Conservation (phyloP, 2,113 vertebrate genomes). For the Pitta sordida region DNA sequence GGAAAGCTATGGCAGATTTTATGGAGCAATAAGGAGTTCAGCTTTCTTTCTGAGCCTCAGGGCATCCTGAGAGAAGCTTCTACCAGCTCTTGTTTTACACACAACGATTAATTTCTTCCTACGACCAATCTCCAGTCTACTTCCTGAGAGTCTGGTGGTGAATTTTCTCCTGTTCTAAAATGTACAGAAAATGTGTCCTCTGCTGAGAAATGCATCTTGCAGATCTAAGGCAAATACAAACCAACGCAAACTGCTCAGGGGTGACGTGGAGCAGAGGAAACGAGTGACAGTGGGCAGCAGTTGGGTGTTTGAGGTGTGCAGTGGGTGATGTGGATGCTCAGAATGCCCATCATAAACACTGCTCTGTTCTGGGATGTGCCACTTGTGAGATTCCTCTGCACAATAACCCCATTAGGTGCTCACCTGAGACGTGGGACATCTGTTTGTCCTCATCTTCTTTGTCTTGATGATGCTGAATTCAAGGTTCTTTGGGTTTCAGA, state of each 20-base stretch:
- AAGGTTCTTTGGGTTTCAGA: neutral
- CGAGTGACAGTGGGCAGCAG: neutral
- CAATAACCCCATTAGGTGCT: fast-evolving
- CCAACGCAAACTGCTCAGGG: neutral
- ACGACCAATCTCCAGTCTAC: neutral
- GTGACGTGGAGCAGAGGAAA: neutral
- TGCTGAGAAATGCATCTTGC: neutral
- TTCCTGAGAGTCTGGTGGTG: neutral
- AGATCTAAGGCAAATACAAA: neutral
- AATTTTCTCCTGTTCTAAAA: neutral
- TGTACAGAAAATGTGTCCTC: neutral
- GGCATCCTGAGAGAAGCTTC: neutral
- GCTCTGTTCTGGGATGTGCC: neutral
- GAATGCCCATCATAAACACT: fast-evolving
- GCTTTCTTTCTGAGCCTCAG: neutral
- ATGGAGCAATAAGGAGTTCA: neutral
- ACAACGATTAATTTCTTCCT: neutral
- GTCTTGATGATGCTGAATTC: neutral
- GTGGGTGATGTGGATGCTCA: neutral
- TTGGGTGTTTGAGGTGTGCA: neutral
- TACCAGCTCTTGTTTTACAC: neutral
- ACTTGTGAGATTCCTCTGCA: neutral
- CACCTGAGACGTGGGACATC: neutral
- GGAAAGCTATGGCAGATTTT: neutral
- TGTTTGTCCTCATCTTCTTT: neutral